Conservation (phyloP, 2,113 vertebrate genomes). For the Choloepus hoffmanni region DNA sequence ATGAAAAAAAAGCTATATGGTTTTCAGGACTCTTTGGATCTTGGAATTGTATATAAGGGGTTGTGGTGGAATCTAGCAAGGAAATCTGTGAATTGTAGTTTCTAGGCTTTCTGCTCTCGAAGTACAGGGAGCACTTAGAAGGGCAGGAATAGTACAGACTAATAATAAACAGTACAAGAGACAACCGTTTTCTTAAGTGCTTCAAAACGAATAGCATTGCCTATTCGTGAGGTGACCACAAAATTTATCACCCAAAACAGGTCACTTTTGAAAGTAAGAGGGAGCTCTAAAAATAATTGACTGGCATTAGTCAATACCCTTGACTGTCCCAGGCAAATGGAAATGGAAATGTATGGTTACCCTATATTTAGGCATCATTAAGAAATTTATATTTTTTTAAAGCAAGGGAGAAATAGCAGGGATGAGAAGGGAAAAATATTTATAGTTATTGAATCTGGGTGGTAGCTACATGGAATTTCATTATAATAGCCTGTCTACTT, state of each 20-base stretch:
- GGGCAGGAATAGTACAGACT: neutral
- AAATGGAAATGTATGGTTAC: neutral
- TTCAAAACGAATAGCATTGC: neutral
- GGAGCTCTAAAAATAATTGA: neutral
- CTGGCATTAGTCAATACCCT: neutral
- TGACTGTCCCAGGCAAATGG: neutral
- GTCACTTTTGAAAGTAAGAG: conserved; percentile 10
- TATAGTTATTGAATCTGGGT: neutral
- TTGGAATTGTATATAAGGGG: neutral
- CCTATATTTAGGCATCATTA: neutral
- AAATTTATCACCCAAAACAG: neutral
- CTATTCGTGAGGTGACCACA: neutral
- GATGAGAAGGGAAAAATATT: neutral
- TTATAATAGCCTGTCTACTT: neutral
- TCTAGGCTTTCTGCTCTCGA: neutral
- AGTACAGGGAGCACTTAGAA: neutral
- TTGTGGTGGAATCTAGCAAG: neutral
- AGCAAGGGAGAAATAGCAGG: neutral
- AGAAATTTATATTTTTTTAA: conserved; percentile 16
- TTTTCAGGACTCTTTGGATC: neutral
- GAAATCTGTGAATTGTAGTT: neutral
- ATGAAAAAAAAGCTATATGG: neutral
- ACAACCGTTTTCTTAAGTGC: neutral
- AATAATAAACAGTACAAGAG: neutral
- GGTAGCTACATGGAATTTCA: neutral